Evolutionary conservation across 2,888 invertebrate genomes (phyloP).

Genomic region (Lasiommata megera): DNA sequence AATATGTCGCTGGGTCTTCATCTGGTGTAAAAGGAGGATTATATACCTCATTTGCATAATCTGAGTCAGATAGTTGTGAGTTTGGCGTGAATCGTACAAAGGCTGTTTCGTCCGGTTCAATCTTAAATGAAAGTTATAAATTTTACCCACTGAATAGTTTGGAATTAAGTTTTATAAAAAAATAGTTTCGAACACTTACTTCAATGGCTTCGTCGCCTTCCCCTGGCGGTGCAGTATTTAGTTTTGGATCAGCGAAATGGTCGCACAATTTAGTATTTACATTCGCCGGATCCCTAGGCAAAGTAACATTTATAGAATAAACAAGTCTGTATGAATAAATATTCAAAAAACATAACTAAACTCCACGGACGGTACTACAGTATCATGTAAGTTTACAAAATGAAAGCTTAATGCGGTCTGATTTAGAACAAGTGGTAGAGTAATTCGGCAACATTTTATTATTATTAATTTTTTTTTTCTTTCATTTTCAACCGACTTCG

Average conservation of each 20-base stretch:
- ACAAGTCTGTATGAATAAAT: too few relatives aligned
- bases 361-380: too few relatives aligned
- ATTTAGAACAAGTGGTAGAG: too few relatives aligned
- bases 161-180: background rate
- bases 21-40: conserved; percentile 84
- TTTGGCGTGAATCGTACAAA: conserved; percentile 90
- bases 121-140: conserved; percentile 40
- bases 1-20: conserved; percentile 58
- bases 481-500: too few relatives aligned
- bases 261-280: conserved; percentile 69
- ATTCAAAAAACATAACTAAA: too few relatives aligned
- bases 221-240: conserved; percentile 44
- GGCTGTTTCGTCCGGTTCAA: conserved; percentile 87
- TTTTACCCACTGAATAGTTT: background rate
- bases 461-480: too few relatives aligned
- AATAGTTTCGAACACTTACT: conserved; percentile 41
- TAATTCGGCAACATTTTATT: too few relatives aligned
- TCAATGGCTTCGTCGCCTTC: conserved; percentile 45
- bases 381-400: too few relatives aligned
- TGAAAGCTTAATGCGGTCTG: too few relatives aligned
- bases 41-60: conserved; percentile 91
- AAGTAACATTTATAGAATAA: background rate
- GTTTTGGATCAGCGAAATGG: conserved; percentile 64
- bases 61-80: conserved; percentile 81
- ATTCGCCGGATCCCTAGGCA: conserved; percentile 56